Percentiles rank a stretch among this genome's conserved stretches.
phyloP scores from a whole-genome alignment of 1,140 invertebrate species.

The Drosophila repleta region DNA sequence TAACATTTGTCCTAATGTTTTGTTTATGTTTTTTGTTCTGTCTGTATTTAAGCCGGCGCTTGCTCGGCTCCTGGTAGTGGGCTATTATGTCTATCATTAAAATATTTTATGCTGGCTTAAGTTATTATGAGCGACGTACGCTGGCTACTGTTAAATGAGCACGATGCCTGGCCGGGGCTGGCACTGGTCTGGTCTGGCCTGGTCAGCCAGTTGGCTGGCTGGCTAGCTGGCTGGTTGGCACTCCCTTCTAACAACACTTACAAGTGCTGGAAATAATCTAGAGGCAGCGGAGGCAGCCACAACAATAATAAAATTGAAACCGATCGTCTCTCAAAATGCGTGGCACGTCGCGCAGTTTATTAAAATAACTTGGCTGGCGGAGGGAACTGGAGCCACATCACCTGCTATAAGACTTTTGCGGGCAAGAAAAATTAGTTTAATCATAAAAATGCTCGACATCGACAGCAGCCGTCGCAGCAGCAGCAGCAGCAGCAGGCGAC shows the following conservation, averaged over 20 bases:
- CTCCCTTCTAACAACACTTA: constrained; percentile 81
- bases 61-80: constrained; percentile 6
- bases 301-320: constrained; percentile 82
- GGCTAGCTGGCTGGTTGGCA: constrained; percentile 40
- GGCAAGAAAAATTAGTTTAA: constrained; percentile 83
- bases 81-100: constrained; percentile 73
- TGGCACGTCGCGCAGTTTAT: constrained; percentile 82
- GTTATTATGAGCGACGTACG: constrained; percentile 74
- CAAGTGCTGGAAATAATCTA: constrained; percentile 78
- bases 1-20: constrained; percentile 31
- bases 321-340: constrained; percentile 75
- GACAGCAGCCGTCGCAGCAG: constrained; percentile 32
- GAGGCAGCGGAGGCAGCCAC: constrained; percentile 43
- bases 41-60: constrained; percentile 10
- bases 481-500: constrained; percentile 23
- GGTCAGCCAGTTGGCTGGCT: constrained; percentile 56
- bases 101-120: constrained; percentile 78
- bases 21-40: constrained; percentile 33
- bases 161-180: constrained; percentile 58
- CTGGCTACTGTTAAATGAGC: constrained; percentile 82
- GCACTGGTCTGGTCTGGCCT: constrained; percentile 47
- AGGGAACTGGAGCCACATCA: constrained; percentile 56
- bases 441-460: constrained; percentile 82
- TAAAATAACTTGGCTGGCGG: constrained; percentile 78
- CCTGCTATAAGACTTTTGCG: constrained; percentile 66